phyloP scores from a whole-genome alignment of 2,113 vertebrate species.

The Dryoscopus gambensis region DNA sequence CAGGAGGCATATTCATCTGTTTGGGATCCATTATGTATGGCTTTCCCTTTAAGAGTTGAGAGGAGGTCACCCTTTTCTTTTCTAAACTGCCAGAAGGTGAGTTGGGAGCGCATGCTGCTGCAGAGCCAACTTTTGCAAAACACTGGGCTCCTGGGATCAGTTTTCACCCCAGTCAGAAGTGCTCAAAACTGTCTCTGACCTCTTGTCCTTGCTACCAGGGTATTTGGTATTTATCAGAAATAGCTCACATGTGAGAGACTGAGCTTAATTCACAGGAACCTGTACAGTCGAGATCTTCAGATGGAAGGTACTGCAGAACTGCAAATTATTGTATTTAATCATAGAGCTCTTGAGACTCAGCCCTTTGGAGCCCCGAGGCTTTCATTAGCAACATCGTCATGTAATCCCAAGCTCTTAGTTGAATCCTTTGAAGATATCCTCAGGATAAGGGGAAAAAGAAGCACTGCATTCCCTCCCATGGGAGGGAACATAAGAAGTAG shows the following conservation, averaged over 20 bases:
- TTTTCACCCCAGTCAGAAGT: neutral
- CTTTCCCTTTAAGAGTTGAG: neutral
- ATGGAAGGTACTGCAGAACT: neutral
- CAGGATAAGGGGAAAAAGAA: neutral
- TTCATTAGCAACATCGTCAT: conserved; percentile 21
- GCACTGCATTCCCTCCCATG: neutral
- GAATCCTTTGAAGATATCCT: conserved; percentile 51
- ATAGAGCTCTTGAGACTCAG: conserved; percentile 34
- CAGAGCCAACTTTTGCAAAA: neutral
- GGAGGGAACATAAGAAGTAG: neutral
- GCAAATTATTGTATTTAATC: conserved; percentile 36
- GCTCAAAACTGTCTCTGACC: neutral
- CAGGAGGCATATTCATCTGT: neutral
- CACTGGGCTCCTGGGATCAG: neutral
- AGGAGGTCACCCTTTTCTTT: neutral
- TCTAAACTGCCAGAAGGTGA: neutral
- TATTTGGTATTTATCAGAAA: neutral
- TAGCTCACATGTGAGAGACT: neutral
- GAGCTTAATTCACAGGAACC: neutral
- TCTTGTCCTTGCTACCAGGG: neutral
- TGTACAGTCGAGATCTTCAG: neutral
- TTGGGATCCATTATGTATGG: neutral
- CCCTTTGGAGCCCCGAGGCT: conserved; percentile 37
- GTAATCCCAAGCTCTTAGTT: neutral
- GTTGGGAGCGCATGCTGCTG: neutral